Evolutionary conservation across 2,113 vertebrate species (phyloP).

Genomic region (Cynocephalus volans): DNA sequence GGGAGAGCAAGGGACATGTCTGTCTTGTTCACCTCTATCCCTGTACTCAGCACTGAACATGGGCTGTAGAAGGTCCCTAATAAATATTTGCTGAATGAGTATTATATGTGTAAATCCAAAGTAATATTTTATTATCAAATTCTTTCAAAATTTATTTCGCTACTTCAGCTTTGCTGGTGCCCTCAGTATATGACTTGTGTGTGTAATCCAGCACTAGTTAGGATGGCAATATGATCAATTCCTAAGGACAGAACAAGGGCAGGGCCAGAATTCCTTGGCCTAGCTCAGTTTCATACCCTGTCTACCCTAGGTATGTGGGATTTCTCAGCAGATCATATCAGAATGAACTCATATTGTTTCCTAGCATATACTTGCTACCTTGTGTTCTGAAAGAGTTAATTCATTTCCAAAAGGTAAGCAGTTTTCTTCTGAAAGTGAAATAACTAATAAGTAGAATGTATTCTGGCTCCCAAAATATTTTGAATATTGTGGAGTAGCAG

Average conservation of each 20-base stretch:
- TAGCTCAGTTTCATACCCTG: background rate
- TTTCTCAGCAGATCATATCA: conserved; percentile 22
- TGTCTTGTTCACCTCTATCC: background rate
- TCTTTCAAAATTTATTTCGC: background rate
- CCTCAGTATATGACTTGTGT: background rate
- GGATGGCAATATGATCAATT: background rate
- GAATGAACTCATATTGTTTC: background rate
- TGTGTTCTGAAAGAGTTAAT: conserved; percentile 3
- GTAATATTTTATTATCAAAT: background rate
- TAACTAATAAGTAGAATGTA: background rate
- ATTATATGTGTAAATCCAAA: background rate
- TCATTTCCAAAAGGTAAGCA: conserved; percentile 22
- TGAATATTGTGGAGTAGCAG: background rate
- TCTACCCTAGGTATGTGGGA: background rate
- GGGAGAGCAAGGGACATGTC: background rate
- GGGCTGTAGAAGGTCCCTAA: background rate
- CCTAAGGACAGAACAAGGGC: background rate
- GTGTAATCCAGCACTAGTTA: background rate
- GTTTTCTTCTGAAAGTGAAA: background rate
- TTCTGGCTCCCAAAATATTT: background rate
- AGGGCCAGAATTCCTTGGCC: background rate
- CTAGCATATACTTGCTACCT: background rate
- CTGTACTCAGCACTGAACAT: background rate
- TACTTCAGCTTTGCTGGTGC: background rate
- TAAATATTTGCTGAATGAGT: background rate